Evolutionary conservation across 2,888 invertebrate species (phyloP).

Genomic region (Glyphotaelius pellucidus): DNA sequence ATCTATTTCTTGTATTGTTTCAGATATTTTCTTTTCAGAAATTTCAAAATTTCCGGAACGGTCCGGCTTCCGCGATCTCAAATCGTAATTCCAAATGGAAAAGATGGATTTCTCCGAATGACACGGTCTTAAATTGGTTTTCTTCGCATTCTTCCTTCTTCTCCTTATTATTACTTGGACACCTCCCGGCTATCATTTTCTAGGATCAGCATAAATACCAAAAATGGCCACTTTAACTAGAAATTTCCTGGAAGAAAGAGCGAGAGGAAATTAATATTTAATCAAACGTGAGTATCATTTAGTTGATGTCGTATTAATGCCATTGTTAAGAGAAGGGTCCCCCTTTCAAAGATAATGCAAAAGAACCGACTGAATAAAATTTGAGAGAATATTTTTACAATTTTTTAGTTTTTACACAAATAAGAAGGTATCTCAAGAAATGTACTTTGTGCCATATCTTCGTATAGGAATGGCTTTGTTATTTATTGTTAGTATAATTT

Average conservation of each 20-base stretch:
- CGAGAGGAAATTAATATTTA: slow-evolving; percentile 36
- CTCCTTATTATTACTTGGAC: neutral
- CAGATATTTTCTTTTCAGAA: no score
- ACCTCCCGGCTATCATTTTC: neutral
- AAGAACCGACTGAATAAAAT: neutral
- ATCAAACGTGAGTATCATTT: slow-evolving; percentile 27
- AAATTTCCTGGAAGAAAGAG: neutral
- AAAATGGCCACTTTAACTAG: neutral
- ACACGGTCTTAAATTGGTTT: neutral
- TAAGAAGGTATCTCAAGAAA: neutral
- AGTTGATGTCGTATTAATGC: neutral
- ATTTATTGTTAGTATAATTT: neutral
- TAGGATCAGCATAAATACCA: neutral
- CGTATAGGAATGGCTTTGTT: neutral
- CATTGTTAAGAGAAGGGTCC: neutral
- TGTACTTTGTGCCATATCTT: neutral
- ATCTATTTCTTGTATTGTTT: no score
- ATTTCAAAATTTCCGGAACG: neutral
- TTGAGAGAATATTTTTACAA: neutral
- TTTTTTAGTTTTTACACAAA: neutral
- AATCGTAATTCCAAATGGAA: neutral
- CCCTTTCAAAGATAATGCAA: slow-evolving; percentile 10
- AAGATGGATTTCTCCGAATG: neutral
- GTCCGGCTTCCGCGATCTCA: neutral
- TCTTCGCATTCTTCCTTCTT: neutral